Conservation (phyloP, 2,888 invertebrate species). For the Drosophila emarginata region DNA sequence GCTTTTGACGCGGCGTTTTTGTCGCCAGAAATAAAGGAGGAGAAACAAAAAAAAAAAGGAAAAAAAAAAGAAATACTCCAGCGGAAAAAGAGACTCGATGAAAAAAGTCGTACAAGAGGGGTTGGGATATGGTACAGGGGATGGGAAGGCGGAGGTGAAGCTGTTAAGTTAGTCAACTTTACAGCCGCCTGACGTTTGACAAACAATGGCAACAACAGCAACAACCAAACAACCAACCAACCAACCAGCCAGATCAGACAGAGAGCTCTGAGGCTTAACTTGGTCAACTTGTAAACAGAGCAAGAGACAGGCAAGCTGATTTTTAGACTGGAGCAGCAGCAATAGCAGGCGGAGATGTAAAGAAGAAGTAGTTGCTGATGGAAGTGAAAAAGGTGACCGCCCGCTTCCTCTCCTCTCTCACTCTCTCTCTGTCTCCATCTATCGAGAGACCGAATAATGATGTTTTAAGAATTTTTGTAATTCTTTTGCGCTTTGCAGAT, state of each 20-base stretch:
- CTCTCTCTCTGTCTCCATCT: too few relatives aligned
- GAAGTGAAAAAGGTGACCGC: not conserved
- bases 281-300: slow-evolving; percentile 17
- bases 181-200: slow-evolving; percentile 68
- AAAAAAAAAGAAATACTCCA: slow-evolving; percentile 19
- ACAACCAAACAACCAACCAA: slow-evolving; percentile 1
- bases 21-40: slow-evolving; percentile 54
- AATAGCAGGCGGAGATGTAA: not conserved
- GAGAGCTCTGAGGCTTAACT: slow-evolving; percentile 10
- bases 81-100: slow-evolving; percentile 25
- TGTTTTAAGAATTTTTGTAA: not conserved
- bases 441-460: not conserved
- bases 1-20: slow-evolving; percentile 70
- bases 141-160: slow-evolving; percentile 33
- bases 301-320: not conserved
- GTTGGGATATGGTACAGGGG: not conserved
- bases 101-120: slow-evolving; percentile 35
- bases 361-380: not conserved
- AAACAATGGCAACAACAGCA: slow-evolving; percentile 63
- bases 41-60: not conserved
- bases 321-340: not conserved
- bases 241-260: slow-evolving; percentile 11
- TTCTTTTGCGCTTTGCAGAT: not conserved
- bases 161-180: slow-evolving; percentile 64
- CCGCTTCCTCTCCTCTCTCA: too few relatives aligned